Base-by-base conservation (phyloP, 2,797 vertebrate species). In the Caiman crocodilus region DNA sequence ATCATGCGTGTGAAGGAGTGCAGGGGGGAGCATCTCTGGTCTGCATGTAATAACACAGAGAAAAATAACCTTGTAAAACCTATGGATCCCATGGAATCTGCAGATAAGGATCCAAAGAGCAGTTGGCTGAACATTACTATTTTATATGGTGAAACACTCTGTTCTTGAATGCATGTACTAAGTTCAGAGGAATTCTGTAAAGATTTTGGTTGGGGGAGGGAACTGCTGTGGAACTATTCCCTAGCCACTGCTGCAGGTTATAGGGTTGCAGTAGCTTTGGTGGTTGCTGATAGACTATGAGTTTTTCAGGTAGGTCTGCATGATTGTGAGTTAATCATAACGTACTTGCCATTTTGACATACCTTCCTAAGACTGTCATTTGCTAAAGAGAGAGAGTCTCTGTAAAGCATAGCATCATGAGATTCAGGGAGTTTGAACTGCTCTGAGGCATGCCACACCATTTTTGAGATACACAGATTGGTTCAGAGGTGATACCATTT, bases 171-270 rank as follows among this genome's bases (percentile, higher is more conserved):
- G 26, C 18, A 28, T 25, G 14, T 73, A 17, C n/a, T 18, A 21
- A 5, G 0, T 42, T 57, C 69, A 78, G 57, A 77, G 30, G n/a
- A 85, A 3, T 2, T 0, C 35, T 18, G 7, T n/a, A 73, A 50
- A 28, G 83, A 42, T 10, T 4, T 16, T 3, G 0, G 1, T 23
- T 14, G 7, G 18, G 10, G 3, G 0, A n/a, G 15, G 60, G 50
- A 35, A 35, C n/a, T 77, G 0, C 32, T 63, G 32, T 61, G 77
- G 77, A 79, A 79, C 85, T 75, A 73, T 55, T 84, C 12, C 71
- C 75, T 1, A 0, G 21, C 82, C 26, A 1, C 2, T 69, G 56
- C 59, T 69, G 23, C 0, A 17, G 42, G 69, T 25, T 23, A 71
- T 23, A 42, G 84, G 86, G 75, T 75, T 50, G 8, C 63, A 67